Percentiles rank a stretch among this genome's conserved stretches.
Evolutionary conservation across 2,888 invertebrate genomes (phyloP).

Genomic region (Tenthredo scrophulariae): DNA sequence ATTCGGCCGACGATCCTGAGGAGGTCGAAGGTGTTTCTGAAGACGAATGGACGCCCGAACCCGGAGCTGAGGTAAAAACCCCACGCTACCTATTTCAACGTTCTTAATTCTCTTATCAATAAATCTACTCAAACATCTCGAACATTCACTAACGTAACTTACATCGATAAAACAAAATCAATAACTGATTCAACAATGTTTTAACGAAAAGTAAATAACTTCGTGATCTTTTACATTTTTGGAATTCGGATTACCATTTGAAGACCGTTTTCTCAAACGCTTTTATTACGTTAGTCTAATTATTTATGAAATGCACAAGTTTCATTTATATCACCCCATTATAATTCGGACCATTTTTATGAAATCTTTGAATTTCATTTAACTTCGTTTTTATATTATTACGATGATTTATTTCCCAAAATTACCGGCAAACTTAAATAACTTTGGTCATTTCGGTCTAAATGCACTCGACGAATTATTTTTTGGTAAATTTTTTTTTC

Average conservation of each 20-base stretch:
- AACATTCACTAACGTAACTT: not conserved
- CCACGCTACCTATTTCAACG: constrained; percentile 56
- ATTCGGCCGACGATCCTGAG: constrained; percentile 77
- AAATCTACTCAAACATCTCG: not conserved
- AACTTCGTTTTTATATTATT: not conserved
- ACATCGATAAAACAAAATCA: not conserved
- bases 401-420: not conserved
- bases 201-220: not conserved
- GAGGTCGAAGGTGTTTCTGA: constrained; percentile 77
- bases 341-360: not conserved
- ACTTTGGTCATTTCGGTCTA: not conserved
- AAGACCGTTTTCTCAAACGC: not conserved
- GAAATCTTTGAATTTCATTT: not conserved
- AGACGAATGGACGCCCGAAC: constrained; percentile 77
- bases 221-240: not conserved
- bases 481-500: not conserved
- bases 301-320: not conserved
- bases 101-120: not conserved
- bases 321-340: not conserved
- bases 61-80: constrained; percentile 71
- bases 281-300: not conserved
- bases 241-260: not conserved
- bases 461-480: not conserved
- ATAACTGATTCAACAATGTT: not conserved
- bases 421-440: not conserved